Conservation (phyloP, 2,113 vertebrate species). For the Malurus elegans region DNA sequence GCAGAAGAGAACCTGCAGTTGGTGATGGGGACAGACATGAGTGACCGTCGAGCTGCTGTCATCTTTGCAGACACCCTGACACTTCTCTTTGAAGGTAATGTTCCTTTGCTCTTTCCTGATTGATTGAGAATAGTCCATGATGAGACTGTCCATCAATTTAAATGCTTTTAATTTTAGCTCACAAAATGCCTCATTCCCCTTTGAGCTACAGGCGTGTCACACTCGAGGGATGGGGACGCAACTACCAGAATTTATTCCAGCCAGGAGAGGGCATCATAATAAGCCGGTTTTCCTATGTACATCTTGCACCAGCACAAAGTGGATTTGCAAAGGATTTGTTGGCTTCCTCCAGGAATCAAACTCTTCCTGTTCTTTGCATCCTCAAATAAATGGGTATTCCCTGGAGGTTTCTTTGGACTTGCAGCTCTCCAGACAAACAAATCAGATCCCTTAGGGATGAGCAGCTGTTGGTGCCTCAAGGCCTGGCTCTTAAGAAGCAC, state of each 20-base stretch:
- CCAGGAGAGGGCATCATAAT: not conserved
- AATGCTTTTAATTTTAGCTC: not conserved
- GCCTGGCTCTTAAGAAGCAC: not conserved
- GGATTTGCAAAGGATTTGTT: not conserved
- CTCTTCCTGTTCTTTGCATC: not conserved
- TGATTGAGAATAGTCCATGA: not conserved
- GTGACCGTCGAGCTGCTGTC: conserved; percentile 87
- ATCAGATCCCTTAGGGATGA: not conserved
- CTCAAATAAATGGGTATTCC: not conserved
- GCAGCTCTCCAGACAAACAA: not conserved
- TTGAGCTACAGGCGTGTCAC: not conserved
- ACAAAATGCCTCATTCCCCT: not conserved
- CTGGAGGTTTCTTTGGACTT: not conserved
- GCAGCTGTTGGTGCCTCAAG: not conserved
- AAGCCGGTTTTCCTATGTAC: not conserved
- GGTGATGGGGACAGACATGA: conserved; percentile 86
- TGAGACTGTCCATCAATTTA: not conserved
- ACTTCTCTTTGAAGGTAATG: conserved; percentile 90
- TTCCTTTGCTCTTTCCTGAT: not conserved
- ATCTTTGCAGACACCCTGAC: conserved; percentile 96
- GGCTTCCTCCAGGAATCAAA: not conserved
- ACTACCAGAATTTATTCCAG: not conserved
- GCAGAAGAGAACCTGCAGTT: conserved; percentile 91
- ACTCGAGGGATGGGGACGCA: not conserved
- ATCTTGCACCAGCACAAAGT: not conserved